phyloP scores from a whole-genome alignment of 2,113 vertebrate species.

The Lepus americanus region DNA sequence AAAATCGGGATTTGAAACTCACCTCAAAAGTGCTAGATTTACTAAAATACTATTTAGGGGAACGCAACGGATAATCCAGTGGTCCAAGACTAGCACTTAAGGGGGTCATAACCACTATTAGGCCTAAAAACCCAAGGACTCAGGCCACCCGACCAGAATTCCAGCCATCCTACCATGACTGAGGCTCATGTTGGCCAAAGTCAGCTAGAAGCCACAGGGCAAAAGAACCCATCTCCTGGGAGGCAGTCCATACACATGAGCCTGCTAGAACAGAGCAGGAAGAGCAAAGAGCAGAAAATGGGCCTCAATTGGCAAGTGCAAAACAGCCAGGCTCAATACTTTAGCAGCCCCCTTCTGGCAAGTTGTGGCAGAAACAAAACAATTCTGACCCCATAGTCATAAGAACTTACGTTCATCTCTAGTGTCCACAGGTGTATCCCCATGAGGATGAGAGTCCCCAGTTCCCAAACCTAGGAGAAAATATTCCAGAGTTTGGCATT shows the following conservation, averaged over 20 bases:
- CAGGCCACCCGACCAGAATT: background rate
- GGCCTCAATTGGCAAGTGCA: background rate
- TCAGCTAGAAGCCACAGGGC: background rate
- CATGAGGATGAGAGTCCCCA: background rate
- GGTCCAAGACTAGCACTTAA: background rate
- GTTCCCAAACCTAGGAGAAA: background rate
- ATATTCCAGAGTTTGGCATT: background rate
- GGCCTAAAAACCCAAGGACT: background rate
- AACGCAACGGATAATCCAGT: background rate
- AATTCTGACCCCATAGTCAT: background rate
- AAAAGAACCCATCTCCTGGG: background rate
- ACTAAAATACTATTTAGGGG: slow-evolving; percentile 41
- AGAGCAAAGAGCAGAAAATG: background rate
- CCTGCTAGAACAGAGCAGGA: background rate
- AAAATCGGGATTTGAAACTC: background rate
- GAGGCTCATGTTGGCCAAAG: background rate
- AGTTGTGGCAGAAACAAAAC: background rate
- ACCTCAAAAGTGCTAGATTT: background rate
- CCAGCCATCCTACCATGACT: background rate
- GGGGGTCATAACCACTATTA: background rate
- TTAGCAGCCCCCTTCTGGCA: background rate
- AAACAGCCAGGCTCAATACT: background rate
- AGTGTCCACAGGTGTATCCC: background rate
- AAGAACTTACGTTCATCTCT: background rate
- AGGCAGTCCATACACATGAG: background rate